Evolutionary conservation across 2,797 vertebrate species (phyloP).

Genomic region (Bucorvus abyssinicus): DNA sequence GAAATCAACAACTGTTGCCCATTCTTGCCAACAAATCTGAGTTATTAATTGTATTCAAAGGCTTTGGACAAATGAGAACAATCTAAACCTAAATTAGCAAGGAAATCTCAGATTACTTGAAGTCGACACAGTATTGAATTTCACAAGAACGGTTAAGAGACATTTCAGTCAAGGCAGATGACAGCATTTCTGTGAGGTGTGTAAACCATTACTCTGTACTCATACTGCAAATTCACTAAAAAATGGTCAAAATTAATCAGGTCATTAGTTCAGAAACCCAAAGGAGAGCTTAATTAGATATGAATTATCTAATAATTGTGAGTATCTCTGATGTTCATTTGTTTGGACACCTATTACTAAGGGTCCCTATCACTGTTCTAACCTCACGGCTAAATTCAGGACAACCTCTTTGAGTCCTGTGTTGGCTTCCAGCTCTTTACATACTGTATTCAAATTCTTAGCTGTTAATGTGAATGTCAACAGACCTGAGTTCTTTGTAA

Average conservation of each 20-base stretch:
- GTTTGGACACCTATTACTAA: background rate
- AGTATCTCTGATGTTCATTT: background rate
- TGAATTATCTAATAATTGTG: background rate
- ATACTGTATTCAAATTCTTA: background rate
- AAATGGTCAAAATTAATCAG: background rate
- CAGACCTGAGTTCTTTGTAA: background rate
- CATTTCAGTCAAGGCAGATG: background rate
- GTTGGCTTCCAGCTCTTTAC: background rate
- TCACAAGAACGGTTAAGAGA: background rate
- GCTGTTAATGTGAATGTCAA: background rate
- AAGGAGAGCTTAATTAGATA: background rate
- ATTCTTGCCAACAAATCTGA: background rate
- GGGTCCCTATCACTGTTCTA: background rate
- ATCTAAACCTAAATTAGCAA: background rate
- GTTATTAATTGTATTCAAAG: background rate
- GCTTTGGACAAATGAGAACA: background rate
- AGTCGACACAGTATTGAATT: background rate
- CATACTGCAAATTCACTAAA: background rate
- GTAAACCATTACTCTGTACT: background rate
- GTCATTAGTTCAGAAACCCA: constrained; percentile 3
- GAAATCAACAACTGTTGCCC: background rate
- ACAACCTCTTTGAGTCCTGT: background rate
- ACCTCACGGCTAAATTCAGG: background rate
- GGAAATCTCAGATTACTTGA: background rate
- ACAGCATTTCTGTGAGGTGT: background rate